Evolutionary conservation across 2,113 vertebrate species (phyloP).

Genomic region (Cervus canadensis): DNA sequence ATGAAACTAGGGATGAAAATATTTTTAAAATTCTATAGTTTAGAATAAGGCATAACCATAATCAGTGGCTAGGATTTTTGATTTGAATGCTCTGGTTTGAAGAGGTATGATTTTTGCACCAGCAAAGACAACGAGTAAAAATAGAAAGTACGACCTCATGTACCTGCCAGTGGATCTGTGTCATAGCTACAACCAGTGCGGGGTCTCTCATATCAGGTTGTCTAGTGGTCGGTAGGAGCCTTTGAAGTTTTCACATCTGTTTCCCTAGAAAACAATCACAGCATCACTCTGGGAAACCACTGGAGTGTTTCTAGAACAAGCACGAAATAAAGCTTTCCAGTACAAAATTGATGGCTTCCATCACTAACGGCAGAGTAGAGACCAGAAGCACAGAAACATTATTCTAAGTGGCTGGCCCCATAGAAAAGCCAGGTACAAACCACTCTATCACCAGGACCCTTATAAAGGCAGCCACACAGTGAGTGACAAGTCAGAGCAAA

Average conservation of each 20-base stretch:
- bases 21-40: background rate
- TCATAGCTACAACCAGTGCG: background rate
- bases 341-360: background rate
- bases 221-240: background rate
- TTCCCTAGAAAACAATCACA: background rate
- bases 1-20: background rate
- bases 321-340: background rate
- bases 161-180: background rate
- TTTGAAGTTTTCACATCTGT: background rate
- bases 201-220: background rate
- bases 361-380: background rate
- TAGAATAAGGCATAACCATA: background rate
- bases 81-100: background rate
- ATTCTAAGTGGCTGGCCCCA: background rate
- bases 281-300: background rate
- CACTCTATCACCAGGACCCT: background rate
- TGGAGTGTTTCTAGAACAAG: background rate
- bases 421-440: background rate
- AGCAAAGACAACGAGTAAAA: background rate
- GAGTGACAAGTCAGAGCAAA: background rate
- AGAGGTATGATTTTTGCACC: background rate
- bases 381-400: background rate
- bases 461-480: background rate
- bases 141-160: background rate
- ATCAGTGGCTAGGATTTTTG: background rate